A percentile compares a stretch with the other conserved stretches of the same genome.
These are phyloP conservation scores for Typhlomys cinereus DNA, from an alignment of 2,113 vertebrate genomes.

Conservation along the genomic window DNA sequence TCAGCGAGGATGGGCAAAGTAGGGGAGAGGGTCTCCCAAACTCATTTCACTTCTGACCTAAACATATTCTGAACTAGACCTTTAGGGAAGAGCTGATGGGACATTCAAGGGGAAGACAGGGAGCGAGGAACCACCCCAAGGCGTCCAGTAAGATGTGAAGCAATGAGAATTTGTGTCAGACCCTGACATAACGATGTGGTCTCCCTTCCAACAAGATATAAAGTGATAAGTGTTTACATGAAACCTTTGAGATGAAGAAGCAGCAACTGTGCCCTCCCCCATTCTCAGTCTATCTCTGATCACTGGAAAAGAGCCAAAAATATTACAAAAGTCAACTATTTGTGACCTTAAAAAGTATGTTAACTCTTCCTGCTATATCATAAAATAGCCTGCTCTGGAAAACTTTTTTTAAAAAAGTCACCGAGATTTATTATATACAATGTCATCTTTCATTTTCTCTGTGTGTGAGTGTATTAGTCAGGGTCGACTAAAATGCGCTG, in stretches of 20 bases:
- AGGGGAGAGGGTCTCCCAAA: slow-evolving; percentile 65
- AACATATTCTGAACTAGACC: slow-evolving; percentile 59
- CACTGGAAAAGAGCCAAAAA: background rate
- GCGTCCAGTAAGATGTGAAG: slow-evolving; percentile 37
- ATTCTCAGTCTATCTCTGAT: background rate
- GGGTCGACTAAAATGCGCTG: background rate
- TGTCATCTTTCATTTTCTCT: background rate
- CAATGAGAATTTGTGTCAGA: slow-evolving; percentile 41
- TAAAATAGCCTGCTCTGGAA: background rate
- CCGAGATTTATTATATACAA: background rate
- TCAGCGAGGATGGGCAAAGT: slow-evolving; percentile 47
- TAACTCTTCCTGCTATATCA: background rate
- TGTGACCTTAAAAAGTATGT: background rate
- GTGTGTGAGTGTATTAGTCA: background rate
- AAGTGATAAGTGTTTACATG: slow-evolving; percentile 32
- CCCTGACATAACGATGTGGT: no score
- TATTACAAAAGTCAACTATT: background rate
- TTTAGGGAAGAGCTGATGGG: slow-evolving; percentile 50
- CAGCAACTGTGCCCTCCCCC: background rate
- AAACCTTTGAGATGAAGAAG: slow-evolving; percentile 15
- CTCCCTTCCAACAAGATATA: slow-evolving; percentile 37
- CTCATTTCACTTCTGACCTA: slow-evolving; percentile 76
- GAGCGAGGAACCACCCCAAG: background rate
- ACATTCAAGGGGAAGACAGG: background rate
- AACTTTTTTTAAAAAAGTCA: background rate